phyloP scores from a whole-genome alignment of 2,888 invertebrate species.

The Callyntrura sp. region DNA sequence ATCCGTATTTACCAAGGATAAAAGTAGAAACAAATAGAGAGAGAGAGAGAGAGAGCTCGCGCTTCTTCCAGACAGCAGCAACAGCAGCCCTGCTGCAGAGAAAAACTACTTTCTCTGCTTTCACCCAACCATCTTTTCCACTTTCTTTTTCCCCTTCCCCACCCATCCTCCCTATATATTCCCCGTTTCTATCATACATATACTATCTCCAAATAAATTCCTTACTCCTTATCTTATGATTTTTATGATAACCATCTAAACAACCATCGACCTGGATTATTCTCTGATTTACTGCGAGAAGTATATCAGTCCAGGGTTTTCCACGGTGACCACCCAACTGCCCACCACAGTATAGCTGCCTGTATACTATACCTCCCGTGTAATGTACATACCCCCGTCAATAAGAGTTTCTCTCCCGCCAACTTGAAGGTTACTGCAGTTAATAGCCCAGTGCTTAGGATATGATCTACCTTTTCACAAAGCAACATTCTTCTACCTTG shows the following conservation, averaged over 20 bases:
- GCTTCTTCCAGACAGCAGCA: neutral
- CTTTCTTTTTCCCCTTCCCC: neutral
- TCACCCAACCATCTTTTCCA: neutral
- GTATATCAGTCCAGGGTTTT: slow-evolving; percentile 70
- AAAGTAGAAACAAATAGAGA: slow-evolving; percentile 9
- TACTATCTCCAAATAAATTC: neutral
- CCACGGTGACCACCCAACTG: slow-evolving; percentile 33
- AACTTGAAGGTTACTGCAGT: neutral
- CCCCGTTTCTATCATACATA: neutral
- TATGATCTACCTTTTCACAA: neutral
- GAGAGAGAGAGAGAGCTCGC: slow-evolving; percentile 11
- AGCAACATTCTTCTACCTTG: neutral
- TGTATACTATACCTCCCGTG: neutral
- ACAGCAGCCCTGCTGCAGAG: neutral
- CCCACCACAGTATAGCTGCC: neutral
- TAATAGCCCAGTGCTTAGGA: neutral
- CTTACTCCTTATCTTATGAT: slow-evolving; percentile 10
- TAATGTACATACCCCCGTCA: neutral
- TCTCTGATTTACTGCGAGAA: too few relatives aligned
- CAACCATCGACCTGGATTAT: slow-evolving; percentile 72
- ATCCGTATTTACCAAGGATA: too few relatives aligned
- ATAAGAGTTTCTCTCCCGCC: neutral
- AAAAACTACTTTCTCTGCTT: neutral
- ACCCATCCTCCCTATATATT: slow-evolving; percentile 5
- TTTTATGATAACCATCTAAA: slow-evolving; percentile 54